phyloP scores from a whole-genome alignment of 2,888 invertebrate genomes.

The Philopedon plagiatum region DNA sequence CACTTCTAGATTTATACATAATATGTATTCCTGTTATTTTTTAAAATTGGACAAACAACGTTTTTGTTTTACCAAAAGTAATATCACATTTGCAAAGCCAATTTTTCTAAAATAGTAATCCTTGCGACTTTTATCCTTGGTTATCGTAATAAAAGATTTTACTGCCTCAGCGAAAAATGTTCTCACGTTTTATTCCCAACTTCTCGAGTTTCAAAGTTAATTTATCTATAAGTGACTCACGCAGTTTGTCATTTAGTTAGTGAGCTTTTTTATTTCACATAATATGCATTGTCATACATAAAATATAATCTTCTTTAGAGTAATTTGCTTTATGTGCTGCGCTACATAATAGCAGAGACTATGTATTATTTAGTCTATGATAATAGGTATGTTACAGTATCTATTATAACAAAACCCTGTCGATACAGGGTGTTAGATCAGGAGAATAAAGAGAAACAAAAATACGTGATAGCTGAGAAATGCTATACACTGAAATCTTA shows the following conservation, averaged over 20 bases:
- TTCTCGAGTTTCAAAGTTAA: neutral
- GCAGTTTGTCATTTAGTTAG: neutral
- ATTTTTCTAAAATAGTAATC: neutral
- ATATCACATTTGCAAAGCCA: too few species aligned
- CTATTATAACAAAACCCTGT: too few species aligned
- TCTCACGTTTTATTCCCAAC: neutral
- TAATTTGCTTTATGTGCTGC: too few species aligned
- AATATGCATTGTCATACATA: neutral
- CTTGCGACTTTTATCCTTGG: neutral
- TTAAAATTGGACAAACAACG: neutral
- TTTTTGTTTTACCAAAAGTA: too few species aligned
- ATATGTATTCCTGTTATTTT: too few species aligned
- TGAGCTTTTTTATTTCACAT: neutral
- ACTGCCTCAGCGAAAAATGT: neutral
- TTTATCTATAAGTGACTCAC: conserved; percentile 2
- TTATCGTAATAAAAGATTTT: conserved; percentile 6
- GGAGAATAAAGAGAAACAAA: too few species aligned
- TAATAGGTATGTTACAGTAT: too few species aligned
- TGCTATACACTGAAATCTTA: too few species aligned
- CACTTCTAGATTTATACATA: neutral
- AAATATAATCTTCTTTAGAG: too few species aligned
- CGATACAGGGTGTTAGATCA: too few species aligned
- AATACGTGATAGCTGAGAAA: neutral
- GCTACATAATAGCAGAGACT: too few species aligned
- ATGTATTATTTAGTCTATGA: too few species aligned